Conservation (phyloP, 2,888 invertebrate species). For the Tenthredo mesomela region DNA sequence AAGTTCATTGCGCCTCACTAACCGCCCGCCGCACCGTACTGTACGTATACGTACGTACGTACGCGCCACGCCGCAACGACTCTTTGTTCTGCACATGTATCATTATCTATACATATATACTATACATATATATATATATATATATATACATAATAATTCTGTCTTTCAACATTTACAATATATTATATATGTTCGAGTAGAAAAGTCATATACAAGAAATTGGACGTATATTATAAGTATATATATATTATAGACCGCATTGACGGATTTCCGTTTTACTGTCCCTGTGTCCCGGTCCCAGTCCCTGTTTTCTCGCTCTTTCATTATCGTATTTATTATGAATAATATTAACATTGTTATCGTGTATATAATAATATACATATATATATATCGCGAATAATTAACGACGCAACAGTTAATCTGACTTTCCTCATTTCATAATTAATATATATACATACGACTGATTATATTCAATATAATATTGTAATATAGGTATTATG, state of each 20-base stretch:
- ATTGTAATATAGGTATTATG: no score
- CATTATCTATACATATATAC: neutral
- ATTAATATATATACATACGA: no score
- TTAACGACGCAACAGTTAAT: neutral
- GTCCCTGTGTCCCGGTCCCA: neutral
- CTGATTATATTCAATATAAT: no score
- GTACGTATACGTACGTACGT: no score
- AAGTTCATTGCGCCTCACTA: constrained; percentile 46
- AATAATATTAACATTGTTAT: neutral
- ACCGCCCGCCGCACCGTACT: neutral
- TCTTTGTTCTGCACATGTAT: constrained; percentile 18
- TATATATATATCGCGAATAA: neutral
- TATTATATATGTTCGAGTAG: no score
- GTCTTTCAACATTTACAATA: neutral
- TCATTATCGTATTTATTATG: neutral
- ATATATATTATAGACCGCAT: neutral
- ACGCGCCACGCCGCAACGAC: neutral
- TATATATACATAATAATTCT: neutral
- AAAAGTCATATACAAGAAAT: no score
- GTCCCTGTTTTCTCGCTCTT: neutral
- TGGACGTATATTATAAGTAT: neutral
- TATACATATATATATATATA: neutral
- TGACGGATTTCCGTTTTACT: neutral
- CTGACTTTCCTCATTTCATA: no score
- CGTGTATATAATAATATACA: neutral